These are phyloP conservation scores for Procambarus virginalis DNA, from an alignment of 1,140 invertebrate genomes.

Conservation along the genomic window DNA sequence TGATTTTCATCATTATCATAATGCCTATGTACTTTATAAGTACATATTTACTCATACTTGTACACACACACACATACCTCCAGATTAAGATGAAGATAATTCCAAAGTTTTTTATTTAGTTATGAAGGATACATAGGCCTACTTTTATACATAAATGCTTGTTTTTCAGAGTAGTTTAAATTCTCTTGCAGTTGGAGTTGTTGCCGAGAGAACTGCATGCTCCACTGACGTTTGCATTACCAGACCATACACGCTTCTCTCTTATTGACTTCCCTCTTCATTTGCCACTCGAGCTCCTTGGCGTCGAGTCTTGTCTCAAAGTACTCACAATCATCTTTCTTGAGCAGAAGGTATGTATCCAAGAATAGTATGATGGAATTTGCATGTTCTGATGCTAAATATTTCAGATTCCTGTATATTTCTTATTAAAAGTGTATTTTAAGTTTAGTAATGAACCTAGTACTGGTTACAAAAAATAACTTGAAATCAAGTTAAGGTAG, in stretches of 20 bases:
- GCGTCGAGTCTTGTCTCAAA: conserved; percentile 97
- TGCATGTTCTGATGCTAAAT: too few relatives aligned
- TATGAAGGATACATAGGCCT: too few relatives aligned
- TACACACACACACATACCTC: too few relatives aligned
- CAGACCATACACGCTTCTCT: conserved; percentile 96
- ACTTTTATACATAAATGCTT: too few relatives aligned
- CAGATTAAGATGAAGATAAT: too few relatives aligned
- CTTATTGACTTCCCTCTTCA: conserved; percentile 98
- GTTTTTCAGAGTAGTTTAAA: background rate
- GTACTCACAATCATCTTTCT: conserved; percentile 96
- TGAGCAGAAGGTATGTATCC: conserved; percentile 91
- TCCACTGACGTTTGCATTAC: conserved; percentile 94
- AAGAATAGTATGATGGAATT: background rate
- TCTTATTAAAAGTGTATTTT: too few relatives aligned
- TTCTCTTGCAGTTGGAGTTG: conserved; percentile 83
- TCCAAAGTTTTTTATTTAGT: too few relatives aligned
- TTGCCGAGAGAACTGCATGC: conserved; percentile 90
- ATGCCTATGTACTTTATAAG: too few relatives aligned
- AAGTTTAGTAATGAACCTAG: too few relatives aligned
- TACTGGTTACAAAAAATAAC: background rate
- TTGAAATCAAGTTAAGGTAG: background rate
- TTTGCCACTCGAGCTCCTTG: conserved; percentile 95
- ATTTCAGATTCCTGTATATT: too few relatives aligned
- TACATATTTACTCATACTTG: too few relatives aligned
- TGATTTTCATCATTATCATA: too few relatives aligned